Evolutionary conservation across 2,113 vertebrate genomes (phyloP).

Genomic region (Paraplagusia blochii): DNA sequence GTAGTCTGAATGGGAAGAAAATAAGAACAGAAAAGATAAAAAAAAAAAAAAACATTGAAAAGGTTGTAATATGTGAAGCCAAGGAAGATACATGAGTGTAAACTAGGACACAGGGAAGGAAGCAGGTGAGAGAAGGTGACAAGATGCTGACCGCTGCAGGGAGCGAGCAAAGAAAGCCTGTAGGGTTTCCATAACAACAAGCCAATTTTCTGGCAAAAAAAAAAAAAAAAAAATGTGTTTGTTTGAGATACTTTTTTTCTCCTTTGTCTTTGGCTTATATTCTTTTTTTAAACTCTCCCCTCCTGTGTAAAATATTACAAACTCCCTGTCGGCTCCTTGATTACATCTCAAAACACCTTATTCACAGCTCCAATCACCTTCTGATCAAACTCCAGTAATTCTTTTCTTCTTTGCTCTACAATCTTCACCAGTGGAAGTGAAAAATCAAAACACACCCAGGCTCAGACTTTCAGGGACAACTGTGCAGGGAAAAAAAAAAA

Average conservation of each 20-base stretch:
- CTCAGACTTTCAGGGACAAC: slow-evolving; percentile 25
- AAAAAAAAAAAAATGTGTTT: background rate
- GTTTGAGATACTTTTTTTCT: too few species aligned
- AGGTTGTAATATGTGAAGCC: too few species aligned
- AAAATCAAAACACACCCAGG: slow-evolving; percentile 33
- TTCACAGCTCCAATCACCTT: slow-evolving; percentile 35
- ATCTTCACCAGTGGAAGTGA: slow-evolving; percentile 20
- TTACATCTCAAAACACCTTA: slow-evolving; percentile 43
- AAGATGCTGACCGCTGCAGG: too few species aligned
- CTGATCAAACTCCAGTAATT: slow-evolving; percentile 23
- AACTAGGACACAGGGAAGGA: too few species aligned
- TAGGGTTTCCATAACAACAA: slow-evolving; percentile 62
- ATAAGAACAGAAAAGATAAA: too few species aligned
- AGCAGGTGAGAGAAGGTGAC: too few species aligned
- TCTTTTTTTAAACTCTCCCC: slow-evolving; percentile 1
- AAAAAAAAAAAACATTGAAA: too few species aligned
- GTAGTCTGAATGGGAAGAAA: too few species aligned
- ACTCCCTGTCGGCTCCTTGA: slow-evolving; percentile 29
- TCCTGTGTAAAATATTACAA: slow-evolving; percentile 16
- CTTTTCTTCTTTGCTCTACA: slow-evolving; percentile 33
- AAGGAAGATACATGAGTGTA: too few species aligned
- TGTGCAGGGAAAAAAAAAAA: background rate
- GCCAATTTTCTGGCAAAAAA: slow-evolving; percentile 32
- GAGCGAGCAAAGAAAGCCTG: slow-evolving; percentile 9
- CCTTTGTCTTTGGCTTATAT: slow-evolving; percentile 9